Percentiles rank a stretch among this genome's conserved stretches.
Evolutionary conservation across 2,113 vertebrate genomes (phyloP).

Genomic region (Myiopsitta monachus): DNA sequence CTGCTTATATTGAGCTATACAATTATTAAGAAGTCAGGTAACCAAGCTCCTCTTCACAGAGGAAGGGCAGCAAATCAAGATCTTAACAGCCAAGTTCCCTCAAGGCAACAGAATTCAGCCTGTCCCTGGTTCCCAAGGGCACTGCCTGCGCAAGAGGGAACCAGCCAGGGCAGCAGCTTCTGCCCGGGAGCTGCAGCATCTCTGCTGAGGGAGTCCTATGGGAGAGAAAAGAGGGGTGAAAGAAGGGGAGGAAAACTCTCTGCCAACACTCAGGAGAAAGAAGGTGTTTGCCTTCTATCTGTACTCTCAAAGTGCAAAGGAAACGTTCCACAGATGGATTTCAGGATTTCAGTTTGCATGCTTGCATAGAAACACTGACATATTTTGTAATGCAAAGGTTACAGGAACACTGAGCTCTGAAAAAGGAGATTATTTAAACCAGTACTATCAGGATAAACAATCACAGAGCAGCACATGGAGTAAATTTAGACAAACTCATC

Average conservation of each 20-base stretch:
- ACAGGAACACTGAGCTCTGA: neutral
- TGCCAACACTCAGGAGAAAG: neutral
- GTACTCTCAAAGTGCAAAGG: neutral
- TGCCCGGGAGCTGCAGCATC: neutral
- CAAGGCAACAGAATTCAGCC: neutral
- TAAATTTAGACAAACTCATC: neutral
- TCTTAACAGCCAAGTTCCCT: neutral
- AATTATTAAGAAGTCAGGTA: neutral
- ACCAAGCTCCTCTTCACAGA: no score
- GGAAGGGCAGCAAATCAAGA: neutral
- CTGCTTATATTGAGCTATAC: neutral
- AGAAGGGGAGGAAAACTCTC: neutral
- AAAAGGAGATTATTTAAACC: neutral
- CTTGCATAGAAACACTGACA: neutral
- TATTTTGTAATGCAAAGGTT: neutral
- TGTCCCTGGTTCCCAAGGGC: accelerated
- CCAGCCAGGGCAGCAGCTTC: accelerated
- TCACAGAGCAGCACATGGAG: neutral
- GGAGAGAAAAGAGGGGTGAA: neutral
- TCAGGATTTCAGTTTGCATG: neutral
- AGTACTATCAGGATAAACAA: neutral
- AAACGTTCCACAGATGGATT: neutral
- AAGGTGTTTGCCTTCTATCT: neutral
- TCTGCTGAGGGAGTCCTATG: neutral
- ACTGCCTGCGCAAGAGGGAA: accelerated